phyloP scores from a whole-genome alignment of 2,888 invertebrate genomes.

The Pocota personata region DNA sequence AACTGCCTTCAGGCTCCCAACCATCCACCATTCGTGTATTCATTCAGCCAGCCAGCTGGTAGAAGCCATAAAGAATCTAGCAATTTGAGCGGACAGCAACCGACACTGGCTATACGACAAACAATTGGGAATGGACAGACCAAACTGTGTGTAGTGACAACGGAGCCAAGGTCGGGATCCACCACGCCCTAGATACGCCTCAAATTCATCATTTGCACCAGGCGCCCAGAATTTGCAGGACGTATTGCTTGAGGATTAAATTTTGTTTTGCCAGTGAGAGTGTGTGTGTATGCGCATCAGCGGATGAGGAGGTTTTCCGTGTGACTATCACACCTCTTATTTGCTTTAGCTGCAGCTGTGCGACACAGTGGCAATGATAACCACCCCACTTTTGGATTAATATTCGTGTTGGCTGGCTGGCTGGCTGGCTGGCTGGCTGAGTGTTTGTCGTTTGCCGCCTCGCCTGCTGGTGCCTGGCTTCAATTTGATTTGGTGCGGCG shows the following conservation, averaged over 20 bases:
- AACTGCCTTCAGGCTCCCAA: conserved; percentile 40
- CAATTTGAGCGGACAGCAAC: conserved; percentile 22
- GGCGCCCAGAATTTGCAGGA: conserved; percentile 78
- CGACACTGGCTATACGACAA: conserved; percentile 38
- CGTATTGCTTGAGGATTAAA: conserved; percentile 47
- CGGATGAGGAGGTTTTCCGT: conserved; percentile 71
- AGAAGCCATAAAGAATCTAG: conserved; percentile 16
- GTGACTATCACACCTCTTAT: conserved; percentile 74
- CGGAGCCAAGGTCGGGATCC: conserved; percentile 80
- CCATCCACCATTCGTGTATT: conserved; percentile 42
- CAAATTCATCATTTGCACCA: conserved; percentile 82
- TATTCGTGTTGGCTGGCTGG: conserved; percentile 44
- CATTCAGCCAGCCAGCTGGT: conserved; percentile 69
- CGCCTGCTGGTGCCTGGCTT: neutral
- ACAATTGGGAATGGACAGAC: conserved; percentile 58
- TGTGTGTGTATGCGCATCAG: conserved; percentile 61
- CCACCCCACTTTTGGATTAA: conserved; percentile 64
- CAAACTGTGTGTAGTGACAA: conserved; percentile 68
- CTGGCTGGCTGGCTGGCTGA: neutral
- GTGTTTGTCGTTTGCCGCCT: neutral
- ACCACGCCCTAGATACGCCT: conserved; percentile 84
- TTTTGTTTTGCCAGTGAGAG: conserved; percentile 46
- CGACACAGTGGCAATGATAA: conserved; percentile 46
- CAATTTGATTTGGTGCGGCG: conserved; percentile 23
- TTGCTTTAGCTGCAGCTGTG: conserved; percentile 56